Evolutionary conservation across 2,113 vertebrate species (phyloP).

Genomic region (Antigone vipio): DNA sequence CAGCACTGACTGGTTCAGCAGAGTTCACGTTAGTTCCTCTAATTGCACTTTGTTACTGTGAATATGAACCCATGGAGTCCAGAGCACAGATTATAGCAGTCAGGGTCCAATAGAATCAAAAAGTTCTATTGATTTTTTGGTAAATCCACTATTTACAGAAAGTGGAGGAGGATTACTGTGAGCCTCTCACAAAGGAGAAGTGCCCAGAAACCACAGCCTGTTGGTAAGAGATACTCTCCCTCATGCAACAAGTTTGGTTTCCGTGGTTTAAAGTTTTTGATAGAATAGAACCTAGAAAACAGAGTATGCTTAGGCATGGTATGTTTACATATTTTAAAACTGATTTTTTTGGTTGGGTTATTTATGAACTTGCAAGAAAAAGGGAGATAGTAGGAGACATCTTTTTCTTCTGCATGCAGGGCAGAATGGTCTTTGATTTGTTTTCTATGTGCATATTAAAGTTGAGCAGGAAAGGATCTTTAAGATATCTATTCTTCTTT

Average conservation of each 20-base stretch:
- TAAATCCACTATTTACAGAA: conserved; percentile 19
- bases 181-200: background rate
- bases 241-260: background rate
- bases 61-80: background rate
- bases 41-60: background rate
- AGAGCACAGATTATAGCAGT: background rate
- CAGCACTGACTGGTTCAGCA: background rate
- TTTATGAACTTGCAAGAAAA: background rate
- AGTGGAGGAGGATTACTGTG: conserved; percentile 3
- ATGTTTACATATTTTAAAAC: background rate
- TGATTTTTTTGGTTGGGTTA: background rate
- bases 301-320: background rate
- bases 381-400: background rate
- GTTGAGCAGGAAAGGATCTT: background rate
- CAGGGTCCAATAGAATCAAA: background rate
- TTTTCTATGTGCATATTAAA: background rate
- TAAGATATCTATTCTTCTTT: background rate
- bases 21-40: background rate
- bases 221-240: background rate
- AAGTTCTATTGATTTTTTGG: background rate
- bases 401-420: background rate
- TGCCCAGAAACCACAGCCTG: background rate
- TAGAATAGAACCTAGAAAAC: background rate
- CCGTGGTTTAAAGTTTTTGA: background rate
- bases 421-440: background rate